phyloP scores from a whole-genome alignment of 2,888 invertebrate genomes.

The Torymus aiolomorphi region DNA sequence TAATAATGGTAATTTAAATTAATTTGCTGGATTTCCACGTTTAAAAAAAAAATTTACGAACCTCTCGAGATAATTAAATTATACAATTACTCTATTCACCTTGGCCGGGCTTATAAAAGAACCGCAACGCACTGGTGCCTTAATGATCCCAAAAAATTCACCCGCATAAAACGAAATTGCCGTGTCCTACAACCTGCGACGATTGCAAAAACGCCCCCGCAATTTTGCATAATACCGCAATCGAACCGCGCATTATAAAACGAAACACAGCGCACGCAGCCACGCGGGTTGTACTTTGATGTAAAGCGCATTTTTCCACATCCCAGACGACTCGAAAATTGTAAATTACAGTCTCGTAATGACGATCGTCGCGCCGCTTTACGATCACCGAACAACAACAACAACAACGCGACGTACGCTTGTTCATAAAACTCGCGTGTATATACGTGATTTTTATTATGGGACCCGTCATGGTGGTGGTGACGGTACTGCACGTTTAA shows the following conservation, averaged over 20 bases:
- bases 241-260: background rate
- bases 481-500: background rate
- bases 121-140: too few species aligned
- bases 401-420: background rate
- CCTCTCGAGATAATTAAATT: too few species aligned
- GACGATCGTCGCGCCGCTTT: slow-evolving; percentile 22
- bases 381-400: slow-evolving; percentile 1
- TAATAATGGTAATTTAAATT: too few species aligned
- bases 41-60: too few species aligned
- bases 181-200: too few species aligned
- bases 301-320: too few species aligned
- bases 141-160: too few species aligned
- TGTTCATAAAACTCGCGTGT: slow-evolving; percentile 31
- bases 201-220: slow-evolving; percentile 18
- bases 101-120: too few species aligned
- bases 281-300: too few species aligned
- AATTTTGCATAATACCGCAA: background rate
- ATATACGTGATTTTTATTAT: slow-evolving; percentile 23
- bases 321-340: slow-evolving; percentile 29
- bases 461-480: slow-evolving; percentile 18
- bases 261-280: background rate
- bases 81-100: too few species aligned
- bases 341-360: slow-evolving; percentile 44
- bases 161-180: too few species aligned
- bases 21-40: too few species aligned